Base-by-base conservation (phyloP, 2,888 invertebrate species). In the Urechis unicinctus region DNA sequence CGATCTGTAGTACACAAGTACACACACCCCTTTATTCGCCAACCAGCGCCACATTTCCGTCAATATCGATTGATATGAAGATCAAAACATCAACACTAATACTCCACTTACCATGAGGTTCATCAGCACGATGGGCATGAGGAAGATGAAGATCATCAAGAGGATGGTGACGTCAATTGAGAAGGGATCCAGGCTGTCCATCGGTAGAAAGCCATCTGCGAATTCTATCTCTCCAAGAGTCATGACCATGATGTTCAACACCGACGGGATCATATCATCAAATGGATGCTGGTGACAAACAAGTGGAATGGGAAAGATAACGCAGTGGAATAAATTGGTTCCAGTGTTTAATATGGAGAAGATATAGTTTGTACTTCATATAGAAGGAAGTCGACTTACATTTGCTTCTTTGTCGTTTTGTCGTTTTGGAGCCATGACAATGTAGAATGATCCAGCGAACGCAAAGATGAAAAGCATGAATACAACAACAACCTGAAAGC, bases 41-140 rank as follows among this genome's bases (percentile, higher is more conserved):
- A n/a, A n/a, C n/a, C n/a, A n/a, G n/a, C n/a, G n/a, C n/a, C n/a
- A n/a, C n/a, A n/a, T n/a, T n/a, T n/a, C n/a, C n/a, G n/a, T n/a
- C n/a, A n/a, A n/a, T n/a, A n/a, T n/a, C 36, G 36, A 17, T 36
- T 36, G 9, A 36, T 13, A 17, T 9, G 36, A n/a, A 21, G n/a
- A 30, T 29, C 42, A 17, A 51, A 24, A 9, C 42, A n/a, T 6
- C 22, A 25, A 26, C 26, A n/a, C 17, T 43, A 21, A 1, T 31
- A n/a, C 26, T 13, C 3, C 30, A 56, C 66, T 55, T 52, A 72
- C 72, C 69, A 72, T 62, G 24, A 72, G 66, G 46, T 73, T 73
- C 66, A 72, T 72, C 28, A 73, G 61, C 17, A 67, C 68, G 22
- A 72, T 66, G 6, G 71, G 70, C 69, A 73, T 69, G 28, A 72